phyloP scores from a whole-genome alignment of 2,888 invertebrate genomes.

The Catocala nupta region DNA sequence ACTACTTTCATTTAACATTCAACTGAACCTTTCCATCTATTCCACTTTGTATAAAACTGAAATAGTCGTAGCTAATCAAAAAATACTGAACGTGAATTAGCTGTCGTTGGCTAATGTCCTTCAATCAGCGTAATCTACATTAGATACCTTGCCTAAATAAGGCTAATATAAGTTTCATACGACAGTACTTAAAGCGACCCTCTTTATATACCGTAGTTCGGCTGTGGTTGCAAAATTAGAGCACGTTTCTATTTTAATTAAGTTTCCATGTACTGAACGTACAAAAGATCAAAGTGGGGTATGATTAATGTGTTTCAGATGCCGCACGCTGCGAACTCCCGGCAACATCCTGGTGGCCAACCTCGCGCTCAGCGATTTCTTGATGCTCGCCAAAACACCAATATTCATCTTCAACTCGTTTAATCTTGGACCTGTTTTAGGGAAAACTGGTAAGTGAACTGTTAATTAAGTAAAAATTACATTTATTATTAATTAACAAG shows the following conservation, averaged over 20 bases:
- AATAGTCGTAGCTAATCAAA: not conserved
- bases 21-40: no score
- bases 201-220: constrained; percentile 13
- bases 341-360: constrained; percentile 92
- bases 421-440: constrained; percentile 91
- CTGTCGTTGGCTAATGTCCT: constrained; percentile 3
- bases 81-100: constrained; percentile 3
- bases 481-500: no score
- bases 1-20: no score
- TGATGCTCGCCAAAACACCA: constrained; percentile 91
- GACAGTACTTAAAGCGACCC: not conserved
- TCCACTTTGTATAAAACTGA: no score
- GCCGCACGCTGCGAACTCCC: constrained; percentile 90
- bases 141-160: constrained; percentile 1
- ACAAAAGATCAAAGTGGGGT: constrained; percentile 42
- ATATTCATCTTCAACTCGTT: constrained; percentile 92
- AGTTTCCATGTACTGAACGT: constrained; percentile 27
- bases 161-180: constrained; percentile 6
- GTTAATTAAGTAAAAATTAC: not conserved
- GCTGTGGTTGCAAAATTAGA: constrained; percentile 24
- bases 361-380: constrained; percentile 91
- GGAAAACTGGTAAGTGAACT: constrained; percentile 88
- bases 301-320: constrained; percentile 82
- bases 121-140: constrained; percentile 12
- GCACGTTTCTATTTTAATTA: constrained; percentile 40